Base-by-base conservation (phyloP, 2,113 vertebrate species). In the Lanius ludovicianus region DNA sequence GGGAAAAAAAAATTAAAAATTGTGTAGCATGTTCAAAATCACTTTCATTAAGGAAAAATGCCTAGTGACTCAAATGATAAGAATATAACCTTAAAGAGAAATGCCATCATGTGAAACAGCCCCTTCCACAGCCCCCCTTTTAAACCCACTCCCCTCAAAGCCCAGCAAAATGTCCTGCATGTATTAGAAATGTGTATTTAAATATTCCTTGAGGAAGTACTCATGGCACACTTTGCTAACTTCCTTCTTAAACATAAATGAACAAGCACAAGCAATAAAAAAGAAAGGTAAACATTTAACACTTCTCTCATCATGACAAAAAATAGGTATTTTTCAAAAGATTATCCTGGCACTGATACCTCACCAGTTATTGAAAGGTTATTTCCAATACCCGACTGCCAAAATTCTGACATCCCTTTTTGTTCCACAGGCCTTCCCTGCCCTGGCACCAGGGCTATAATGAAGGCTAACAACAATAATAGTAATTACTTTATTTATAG, bases 181-280 rank as follows among this genome's bases (percentile, higher is more conserved):
- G 10, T 37, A 6, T 27, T 27, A 57, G 33, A 55, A 62, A 62
- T 7, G 17, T 12, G 10, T 7, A 69, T 79, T 88, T 46, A 47
- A 64, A 30, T 12, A 33, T 12, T 37, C 22, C 11, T 63, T 31
- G 16, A 41, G 20, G 35, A 60, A 62, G 19, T 31, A 20, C 1
- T 1, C 1, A 1, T 9, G 7, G 11, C 4, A 44, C 16, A 15
- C 15, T 44, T 67, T 35, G 16, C 15, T 57, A 33, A 35, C 35
- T 53, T 57, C 42, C 39, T 76, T 44, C 57, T 31, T 35, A 68
- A 67, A 31, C 7, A 7, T 5, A 1, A 1, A 20, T 23, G 39
- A 84, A 46, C 22, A 90, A 52, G 11, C 11, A 76, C 1, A n/a
- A 80, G 18, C 1, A 3, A 25, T 0, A 56, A 37, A 74, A 74